Evolutionary conservation across 2,797 vertebrate species (phyloP).

Genomic region (Gymnocypris eckloni): DNA sequence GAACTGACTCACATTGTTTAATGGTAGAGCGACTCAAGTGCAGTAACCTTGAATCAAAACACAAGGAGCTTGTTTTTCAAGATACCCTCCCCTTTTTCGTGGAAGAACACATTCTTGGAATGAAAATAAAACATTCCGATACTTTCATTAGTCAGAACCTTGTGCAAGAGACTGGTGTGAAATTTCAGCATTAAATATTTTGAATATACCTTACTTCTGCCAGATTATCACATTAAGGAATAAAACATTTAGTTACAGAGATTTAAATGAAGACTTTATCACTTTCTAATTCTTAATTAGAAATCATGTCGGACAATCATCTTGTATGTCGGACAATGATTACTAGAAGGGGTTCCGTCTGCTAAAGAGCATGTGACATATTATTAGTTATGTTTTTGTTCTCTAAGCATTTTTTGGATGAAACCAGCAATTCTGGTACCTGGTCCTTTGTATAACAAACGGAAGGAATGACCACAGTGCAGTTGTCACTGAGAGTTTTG

Average conservation of each 20-base stretch:
- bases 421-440: background rate
- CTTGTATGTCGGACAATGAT: background rate
- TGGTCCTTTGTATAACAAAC: background rate
- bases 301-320: too few species aligned
- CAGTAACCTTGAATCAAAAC: slow-evolving; percentile 23
- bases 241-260: background rate
- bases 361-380: slow-evolving; percentile 17
- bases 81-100: slow-evolving; percentile 4
- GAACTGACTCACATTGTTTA: background rate
- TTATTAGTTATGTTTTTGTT: slow-evolving; percentile 11
- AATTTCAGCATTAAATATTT: background rate
- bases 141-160: slow-evolving; percentile 7
- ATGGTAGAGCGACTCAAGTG: slow-evolving; percentile 6
- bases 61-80: slow-evolving; percentile 28
- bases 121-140: slow-evolving; percentile 9
- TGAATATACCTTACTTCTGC: background rate
- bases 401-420: background rate
- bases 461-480: background rate
- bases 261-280: background rate
- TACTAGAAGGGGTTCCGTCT: background rate
- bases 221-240: background rate
- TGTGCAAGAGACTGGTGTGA: slow-evolving; percentile 8
- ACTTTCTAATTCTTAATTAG: background rate
- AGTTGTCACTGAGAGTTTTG: background rate
- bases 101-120: slow-evolving; percentile 44